Conservation (phyloP, 2,113 vertebrate species). For the Etheostoma cragini region DNA sequence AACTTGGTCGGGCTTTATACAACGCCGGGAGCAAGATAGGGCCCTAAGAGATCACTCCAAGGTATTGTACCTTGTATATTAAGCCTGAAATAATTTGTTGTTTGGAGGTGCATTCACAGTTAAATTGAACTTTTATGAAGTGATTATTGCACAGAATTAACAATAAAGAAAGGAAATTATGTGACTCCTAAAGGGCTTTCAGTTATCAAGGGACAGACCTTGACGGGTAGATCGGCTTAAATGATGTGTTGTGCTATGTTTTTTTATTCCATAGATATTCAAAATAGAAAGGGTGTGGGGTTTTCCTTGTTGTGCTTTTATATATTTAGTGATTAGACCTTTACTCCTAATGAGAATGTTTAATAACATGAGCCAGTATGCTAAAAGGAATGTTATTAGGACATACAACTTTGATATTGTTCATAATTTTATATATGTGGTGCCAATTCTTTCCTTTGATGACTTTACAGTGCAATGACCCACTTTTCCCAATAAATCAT, state of each 20-base stretch:
- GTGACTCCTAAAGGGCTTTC: background rate
- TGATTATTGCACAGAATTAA: background rate
- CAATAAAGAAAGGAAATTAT: background rate
- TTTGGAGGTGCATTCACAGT: constrained; percentile 17
- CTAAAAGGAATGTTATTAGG: background rate
- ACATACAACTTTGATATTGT: background rate
- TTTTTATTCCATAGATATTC: background rate
- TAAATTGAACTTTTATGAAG: background rate
- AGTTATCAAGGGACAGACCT: background rate
- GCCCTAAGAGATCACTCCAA: background rate
- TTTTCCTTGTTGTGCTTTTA: constrained; percentile 3
- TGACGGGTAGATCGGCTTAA: background rate
- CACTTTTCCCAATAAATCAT: constrained; percentile 32
- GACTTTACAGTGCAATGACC: constrained; percentile 20
- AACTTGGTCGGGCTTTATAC: too few species aligned
- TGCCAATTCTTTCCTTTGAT: background rate
- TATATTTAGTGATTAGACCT: constrained; percentile 21
- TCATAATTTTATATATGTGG: constrained; percentile 6
- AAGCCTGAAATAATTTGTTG: constrained; percentile 4
- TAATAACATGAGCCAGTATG: background rate
- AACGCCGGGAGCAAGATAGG: too few species aligned
- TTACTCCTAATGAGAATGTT: background rate
- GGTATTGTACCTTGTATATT: background rate
- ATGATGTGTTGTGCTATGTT: background rate
- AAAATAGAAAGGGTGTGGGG: background rate